Evolutionary conservation across 2,797 vertebrate species (phyloP), one percentile per base, ranked within the genome.

Genomic region (Acomys russatus): DNA sequence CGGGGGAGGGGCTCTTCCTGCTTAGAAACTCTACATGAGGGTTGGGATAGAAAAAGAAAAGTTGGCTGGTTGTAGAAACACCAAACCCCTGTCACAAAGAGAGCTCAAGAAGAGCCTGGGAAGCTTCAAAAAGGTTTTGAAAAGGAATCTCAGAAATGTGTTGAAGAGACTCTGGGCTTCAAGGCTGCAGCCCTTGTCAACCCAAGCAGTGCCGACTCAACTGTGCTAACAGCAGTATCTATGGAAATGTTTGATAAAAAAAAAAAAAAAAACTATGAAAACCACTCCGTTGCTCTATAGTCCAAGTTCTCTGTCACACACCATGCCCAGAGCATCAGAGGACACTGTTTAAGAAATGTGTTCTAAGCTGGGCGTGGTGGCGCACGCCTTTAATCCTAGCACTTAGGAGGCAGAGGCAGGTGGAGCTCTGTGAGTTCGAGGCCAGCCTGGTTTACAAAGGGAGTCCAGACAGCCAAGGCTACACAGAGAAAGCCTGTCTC

Each of bases 41-140:
- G 63, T 22, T 73, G 63, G 51, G 74, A 11, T 15, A 23, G 91
- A 28, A 61, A 73, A 76, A 77, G n/a, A 82, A 71, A 49, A 76
- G 54, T 82, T 15, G 44, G 17, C 70, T 92, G n/a, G 71, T 92
- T 71, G 68, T 59, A 74, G 33, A 85, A 88, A 17, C 61, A 8
- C 79, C 73, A 80, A 80, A 64, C 51, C 23, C 33, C 18, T 22
- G 15, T 35, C 44, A 2, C 56, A 64, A 63, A 82, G 38, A 38
- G 18, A 80, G 56, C 87, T 64, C 44, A 22, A 9, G 88, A 66
- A 82, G 68, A 96, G 76, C 49, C 79, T 22, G 23, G n/a, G 20
- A 35, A 44, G 76, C 44, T 92, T 83, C 80, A 38, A 76, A 84
- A 92, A 80, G 49, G 76, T 59, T 80, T 77, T 74, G 22, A 77